Evolutionary conservation across 2,888 invertebrate genomes (phyloP), one percentile per base, ranked within the genome.

Genomic region (Leptinotarsa juncta): DNA sequence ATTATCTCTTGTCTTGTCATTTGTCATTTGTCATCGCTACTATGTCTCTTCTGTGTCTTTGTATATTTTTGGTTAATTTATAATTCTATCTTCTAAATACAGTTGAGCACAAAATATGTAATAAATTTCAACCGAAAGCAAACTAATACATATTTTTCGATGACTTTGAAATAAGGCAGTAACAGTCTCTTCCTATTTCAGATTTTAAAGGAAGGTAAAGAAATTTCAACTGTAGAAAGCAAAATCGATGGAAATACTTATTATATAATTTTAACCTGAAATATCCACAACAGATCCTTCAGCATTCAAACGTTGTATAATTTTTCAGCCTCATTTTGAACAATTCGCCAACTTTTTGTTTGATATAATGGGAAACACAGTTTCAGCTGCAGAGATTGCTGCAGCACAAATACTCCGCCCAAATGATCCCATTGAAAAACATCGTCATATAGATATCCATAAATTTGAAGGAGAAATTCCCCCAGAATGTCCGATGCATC

Each of bases 401-500:
- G 91, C 91, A 20, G 85, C 89, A n/a, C 89, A 90, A 78, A 88
- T 90, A 60, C 84, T 89, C 18, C 84, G 88, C 72, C 87, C 89
- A 51, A 79, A 85, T 74, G 77, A 84, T n/a, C 68, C 82, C 42
- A 23, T 76, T 23, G 15, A 70, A 66, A 67, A 74, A 62, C 65
- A 76, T 42, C 57, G 83, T 20, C 81, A 84, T 69, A 78, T 78
- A 71, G 75, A 72, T 50, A 70, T 53, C 57, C n/a, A 20, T 65
- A 72, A 65, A 76, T 73, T 65, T 26, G 81, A 80, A 18, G 87
- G 84, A 1, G 85, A 88, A 75, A 93, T 93, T 53, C 94, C 95
- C n/a, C 91, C 93, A 68, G 95, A 95, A 89, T 96, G 96, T 87
- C 96, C 96, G 0, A 95, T 96, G 94, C 95, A 95, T 84, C 91